These are phyloP conservation scores for Acanthurus leucopareius DNA, from an alignment of 2,797 vertebrate genomes.

Conservation along the genomic window DNA sequence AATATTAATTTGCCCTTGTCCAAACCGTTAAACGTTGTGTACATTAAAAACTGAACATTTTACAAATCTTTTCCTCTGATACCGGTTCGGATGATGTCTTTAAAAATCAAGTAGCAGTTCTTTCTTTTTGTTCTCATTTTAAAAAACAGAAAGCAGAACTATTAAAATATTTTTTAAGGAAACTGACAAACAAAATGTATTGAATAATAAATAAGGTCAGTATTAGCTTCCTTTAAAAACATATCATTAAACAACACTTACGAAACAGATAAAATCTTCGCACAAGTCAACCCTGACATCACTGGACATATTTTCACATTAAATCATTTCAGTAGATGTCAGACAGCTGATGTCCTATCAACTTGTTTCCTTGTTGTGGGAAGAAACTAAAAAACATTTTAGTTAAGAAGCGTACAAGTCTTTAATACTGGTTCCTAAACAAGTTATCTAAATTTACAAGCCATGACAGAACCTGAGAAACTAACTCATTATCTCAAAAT, in stretches of 20 bases:
- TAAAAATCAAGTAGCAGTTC: no score
- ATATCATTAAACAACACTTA: neutral
- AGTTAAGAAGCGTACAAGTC: neutral
- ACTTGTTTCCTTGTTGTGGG: neutral
- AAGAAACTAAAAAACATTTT: neutral
- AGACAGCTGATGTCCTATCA: neutral
- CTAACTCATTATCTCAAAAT: neutral
- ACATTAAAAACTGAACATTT: neutral
- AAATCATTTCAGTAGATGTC: neutral
- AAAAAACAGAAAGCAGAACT: neutral
- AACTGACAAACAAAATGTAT: neutral
- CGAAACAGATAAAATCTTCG: no score
- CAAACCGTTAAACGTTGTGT: neutral
- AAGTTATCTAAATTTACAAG: neutral
- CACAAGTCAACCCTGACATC: neutral
- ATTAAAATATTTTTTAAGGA: neutral
- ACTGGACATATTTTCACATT: neutral
- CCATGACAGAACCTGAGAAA: neutral
- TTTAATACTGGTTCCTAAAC: neutral
- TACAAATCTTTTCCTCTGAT: neutral
- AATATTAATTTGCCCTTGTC: neutral
- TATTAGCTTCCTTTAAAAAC: neutral
- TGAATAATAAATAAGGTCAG: neutral
- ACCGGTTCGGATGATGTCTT: no score
- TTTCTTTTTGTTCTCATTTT: neutral